Conservation (phyloP, 2,797 vertebrate species). For the Choloepus didactylus region DNA sequence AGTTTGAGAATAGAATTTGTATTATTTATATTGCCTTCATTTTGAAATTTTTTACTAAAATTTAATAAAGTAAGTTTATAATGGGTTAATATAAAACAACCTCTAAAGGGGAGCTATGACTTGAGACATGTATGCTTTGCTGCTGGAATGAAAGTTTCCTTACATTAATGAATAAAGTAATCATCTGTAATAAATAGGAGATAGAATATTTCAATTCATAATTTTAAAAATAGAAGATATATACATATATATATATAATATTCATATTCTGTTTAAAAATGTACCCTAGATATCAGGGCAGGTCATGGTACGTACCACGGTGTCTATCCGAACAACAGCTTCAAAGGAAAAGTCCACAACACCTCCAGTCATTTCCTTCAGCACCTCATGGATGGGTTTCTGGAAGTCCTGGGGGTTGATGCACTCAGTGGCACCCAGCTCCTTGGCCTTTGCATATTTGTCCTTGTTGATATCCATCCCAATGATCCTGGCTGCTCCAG, state of each 20-base stretch:
- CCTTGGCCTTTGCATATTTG: constrained; percentile 91
- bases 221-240: too few relatives aligned
- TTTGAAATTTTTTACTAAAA: neutral
- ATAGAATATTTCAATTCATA: too few relatives aligned
- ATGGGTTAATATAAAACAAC: neutral
- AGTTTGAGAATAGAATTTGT: neutral
- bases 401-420: constrained; percentile 91
- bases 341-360: constrained; percentile 94
- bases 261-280: neutral
- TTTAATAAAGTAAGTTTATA: neutral
- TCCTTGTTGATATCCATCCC: constrained; percentile 91
- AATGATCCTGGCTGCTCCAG: constrained; percentile 88
- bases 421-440: constrained; percentile 92
- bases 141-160: neutral
- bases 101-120: neutral
- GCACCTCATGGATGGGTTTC: constrained; percentile 92
- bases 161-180: too few relatives aligned
- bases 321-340: constrained; percentile 90
- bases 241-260: neutral
- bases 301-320: constrained; percentile 88
- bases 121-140: neutral
- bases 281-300: too few relatives aligned
- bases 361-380: constrained; percentile 91
- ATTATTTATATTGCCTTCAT: neutral
- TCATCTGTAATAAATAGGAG: neutral